Evolutionary conservation across 2,113 vertebrate genomes (phyloP).

Genomic region (Elaphurus davidianus): DNA sequence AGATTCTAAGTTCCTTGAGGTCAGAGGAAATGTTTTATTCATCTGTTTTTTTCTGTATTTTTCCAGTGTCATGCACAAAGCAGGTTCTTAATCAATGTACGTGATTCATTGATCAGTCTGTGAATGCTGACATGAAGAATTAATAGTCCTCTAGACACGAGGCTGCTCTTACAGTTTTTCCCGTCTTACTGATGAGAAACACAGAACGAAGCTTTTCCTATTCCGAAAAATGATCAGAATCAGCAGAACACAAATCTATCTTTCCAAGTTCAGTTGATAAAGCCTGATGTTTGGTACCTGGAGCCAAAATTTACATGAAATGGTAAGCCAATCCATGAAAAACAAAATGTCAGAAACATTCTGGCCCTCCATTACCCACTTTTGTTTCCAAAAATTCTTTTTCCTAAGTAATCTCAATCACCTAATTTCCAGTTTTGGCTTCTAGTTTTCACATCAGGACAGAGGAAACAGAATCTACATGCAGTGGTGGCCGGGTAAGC

Average conservation of each 20-base stretch:
- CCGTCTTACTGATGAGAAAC: not conserved
- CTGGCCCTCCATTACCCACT: not conserved
- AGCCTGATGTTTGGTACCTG: not conserved
- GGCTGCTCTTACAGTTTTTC: not conserved
- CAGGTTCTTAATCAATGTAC: not conserved
- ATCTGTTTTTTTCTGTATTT: not conserved
- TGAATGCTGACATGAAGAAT: not conserved
- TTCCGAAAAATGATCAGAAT: not conserved
- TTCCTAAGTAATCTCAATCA: not conserved
- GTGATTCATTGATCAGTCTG: not conserved
- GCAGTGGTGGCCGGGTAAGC: fast-evolving
- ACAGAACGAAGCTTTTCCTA: not conserved
- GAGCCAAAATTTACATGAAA: not conserved
- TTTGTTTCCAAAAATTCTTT: not conserved
- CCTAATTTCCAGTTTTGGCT: not conserved
- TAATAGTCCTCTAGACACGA: not conserved
- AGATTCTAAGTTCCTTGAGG: not conserved
- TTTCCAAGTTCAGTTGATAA: not conserved
- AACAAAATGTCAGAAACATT: not conserved
- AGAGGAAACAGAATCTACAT: not conserved
- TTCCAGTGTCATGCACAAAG: not conserved
- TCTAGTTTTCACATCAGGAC: not conserved
- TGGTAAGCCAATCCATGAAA: not conserved
- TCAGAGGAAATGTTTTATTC: conserved; percentile 48
- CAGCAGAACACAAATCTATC: not conserved